Percentiles rank a stretch among this genome's conserved stretches.
These are phyloP conservation scores for Rhyacichthys aspro DNA, from an alignment of 2,797 vertebrate species.

Conservation along the genomic window DNA sequence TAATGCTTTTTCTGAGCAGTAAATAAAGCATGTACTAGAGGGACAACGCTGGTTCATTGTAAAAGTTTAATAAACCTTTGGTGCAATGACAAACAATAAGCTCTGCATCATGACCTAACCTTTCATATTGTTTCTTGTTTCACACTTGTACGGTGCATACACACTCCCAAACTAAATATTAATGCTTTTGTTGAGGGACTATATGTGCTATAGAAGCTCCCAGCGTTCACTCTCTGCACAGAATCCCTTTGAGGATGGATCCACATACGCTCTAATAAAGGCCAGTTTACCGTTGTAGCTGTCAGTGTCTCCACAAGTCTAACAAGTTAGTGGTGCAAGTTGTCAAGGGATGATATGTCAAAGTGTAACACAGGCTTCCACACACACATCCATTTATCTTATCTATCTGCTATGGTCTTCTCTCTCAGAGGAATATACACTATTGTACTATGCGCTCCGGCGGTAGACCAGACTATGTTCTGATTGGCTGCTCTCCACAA, in stretches of 20 bases:
- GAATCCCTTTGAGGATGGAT: slow-evolving; percentile 19
- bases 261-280: slow-evolving; percentile 21
- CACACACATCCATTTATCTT: slow-evolving; percentile 31
- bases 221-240: slow-evolving; percentile 9
- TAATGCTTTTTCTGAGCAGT: slow-evolving; percentile 37
- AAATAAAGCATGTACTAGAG: slow-evolving; percentile 43
- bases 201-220: slow-evolving; percentile 19
- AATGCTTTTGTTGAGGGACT: slow-evolving; percentile 38
- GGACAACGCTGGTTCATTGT: slow-evolving; percentile 54
- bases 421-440: slow-evolving; percentile 16
- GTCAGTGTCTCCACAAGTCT: slow-evolving; percentile 12
- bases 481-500: slow-evolving; percentile 28
- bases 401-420: slow-evolving; percentile 18
- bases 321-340: slow-evolving; percentile 9
- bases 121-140: slow-evolving; percentile 23
- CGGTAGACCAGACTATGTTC: background rate
- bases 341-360: slow-evolving; percentile 20
- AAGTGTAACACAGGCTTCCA: slow-evolving; percentile 26
- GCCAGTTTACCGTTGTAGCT: slow-evolving; percentile 23
- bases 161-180: slow-evolving; percentile 54
- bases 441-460: slow-evolving; percentile 12
- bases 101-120: slow-evolving; percentile 59
- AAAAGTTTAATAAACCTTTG: slow-evolving; percentile 72
- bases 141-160: slow-evolving; percentile 50
- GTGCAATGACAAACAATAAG: slow-evolving; percentile 63